Base-by-base conservation (phyloP, 2,113 vertebrate species). In the Centropus unirufus region DNA sequence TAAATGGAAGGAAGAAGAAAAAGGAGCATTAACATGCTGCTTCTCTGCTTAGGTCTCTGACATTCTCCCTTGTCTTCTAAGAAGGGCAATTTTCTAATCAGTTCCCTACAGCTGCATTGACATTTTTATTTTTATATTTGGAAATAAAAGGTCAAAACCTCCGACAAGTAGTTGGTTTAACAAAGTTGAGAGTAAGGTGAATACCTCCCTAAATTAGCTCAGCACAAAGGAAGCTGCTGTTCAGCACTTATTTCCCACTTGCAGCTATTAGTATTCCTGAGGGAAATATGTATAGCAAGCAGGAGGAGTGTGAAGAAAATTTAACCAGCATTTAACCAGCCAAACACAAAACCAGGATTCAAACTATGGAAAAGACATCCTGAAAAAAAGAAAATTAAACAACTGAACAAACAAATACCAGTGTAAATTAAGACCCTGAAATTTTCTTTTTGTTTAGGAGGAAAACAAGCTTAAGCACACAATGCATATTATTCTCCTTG, bases 111-210 rank as follows among this genome's bases (percentile, higher is more conserved):
- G 47, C 42, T 46, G 15, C 66, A 29, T 12, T 87, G 61, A 91
- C 62, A 68, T 82, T 79, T 93, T 93, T 73, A 59, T 77, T 95
- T 36, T 79, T 87, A 64, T 83, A 82, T 75, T 84, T 82, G 96
- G 93, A 93, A 74, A 89, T 9, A 42, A 69, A 62, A 83, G 67
- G 77, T 63, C 18, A 49, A 66, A 61, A 75, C 61, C 64, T 75
- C 55, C 59, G 66, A 57, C 30, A 46, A 79, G 40, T 69, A 21
- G 82, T 73, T 73, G 62, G 29, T 68, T 84, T 74, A 91, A 81
- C 67, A 88, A 87, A 58, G 27, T 22, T 12, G 73, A 58, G 52
- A 46, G 16, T 74, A 90, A 84, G 68, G 55, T 74, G 74, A 91
- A 44, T 78, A 46, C 12, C 66, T 90, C 86, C 73, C 22, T 82